A percentile compares a stretch with the other conserved stretches of the same genome.
phyloP scores from a whole-genome alignment of 2,888 invertebrate species.

The Eugnorisma glareosa region DNA sequence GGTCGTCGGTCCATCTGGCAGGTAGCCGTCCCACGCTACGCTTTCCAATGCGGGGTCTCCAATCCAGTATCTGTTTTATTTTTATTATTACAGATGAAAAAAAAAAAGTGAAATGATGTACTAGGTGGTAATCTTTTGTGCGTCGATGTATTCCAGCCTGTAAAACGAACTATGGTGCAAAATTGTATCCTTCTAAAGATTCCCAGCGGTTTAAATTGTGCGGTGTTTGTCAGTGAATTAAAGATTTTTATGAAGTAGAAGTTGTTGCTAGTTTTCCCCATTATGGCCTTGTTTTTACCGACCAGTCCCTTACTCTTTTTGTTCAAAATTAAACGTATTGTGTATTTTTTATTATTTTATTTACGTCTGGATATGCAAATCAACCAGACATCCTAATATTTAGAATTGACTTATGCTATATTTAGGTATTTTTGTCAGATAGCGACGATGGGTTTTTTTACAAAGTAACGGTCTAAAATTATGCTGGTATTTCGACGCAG shows the following conservation, averaged over 20 bases:
- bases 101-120: too few relatives aligned
- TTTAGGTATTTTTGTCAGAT: background rate
- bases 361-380: constrained; percentile 1
- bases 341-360: background rate
- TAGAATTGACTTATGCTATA: background rate
- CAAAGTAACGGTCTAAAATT: background rate
- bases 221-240: background rate
- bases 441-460: background rate
- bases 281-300: background rate
- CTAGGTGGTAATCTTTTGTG: background rate
- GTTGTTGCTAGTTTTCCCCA: background rate
- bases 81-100: too few relatives aligned
- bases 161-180: background rate
- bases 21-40: too few relatives aligned
- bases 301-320: background rate
- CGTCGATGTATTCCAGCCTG: background rate
- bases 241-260: background rate
- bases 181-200: background rate
- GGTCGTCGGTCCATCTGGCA: too few relatives aligned
- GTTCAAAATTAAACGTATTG: background rate
- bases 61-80: too few relatives aligned
- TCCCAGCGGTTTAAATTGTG: background rate
- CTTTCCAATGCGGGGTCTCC: too few relatives aligned
- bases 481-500: background rate
- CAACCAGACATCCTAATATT: background rate